phyloP scores from a whole-genome alignment of 2,113 vertebrate species.

The Gavialis gangeticus region DNA sequence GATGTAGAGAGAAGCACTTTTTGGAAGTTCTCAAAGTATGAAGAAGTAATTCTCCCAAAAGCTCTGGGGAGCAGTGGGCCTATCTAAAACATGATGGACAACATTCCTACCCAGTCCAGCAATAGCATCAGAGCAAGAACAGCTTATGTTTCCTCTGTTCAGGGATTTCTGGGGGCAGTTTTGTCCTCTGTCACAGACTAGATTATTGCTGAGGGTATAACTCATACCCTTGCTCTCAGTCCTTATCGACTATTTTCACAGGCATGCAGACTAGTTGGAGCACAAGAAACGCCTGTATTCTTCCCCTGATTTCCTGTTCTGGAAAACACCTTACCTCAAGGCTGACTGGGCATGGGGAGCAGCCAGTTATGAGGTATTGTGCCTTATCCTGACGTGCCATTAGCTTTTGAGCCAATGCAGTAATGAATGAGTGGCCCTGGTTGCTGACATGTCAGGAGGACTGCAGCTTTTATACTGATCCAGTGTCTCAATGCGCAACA shows the following conservation, averaged over 20 bases:
- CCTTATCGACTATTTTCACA: fast-evolving
- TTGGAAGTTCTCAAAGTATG: fast-evolving
- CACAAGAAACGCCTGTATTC: background rate
- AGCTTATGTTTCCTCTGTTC: background rate
- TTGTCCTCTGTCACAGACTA: background rate
- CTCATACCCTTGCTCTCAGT: fast-evolving
- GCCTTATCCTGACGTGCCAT: fast-evolving
- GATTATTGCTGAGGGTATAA: background rate
- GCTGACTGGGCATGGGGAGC: fast-evolving
- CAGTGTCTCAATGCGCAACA: too few species aligned
- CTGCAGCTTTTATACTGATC: background rate
- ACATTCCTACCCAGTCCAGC: background rate
- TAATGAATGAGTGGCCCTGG: background rate
- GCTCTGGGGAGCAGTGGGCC: background rate
- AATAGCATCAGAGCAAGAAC: background rate
- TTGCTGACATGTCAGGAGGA: background rate
- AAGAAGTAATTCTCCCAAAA: background rate
- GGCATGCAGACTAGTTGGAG: background rate
- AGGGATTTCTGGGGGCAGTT: fast-evolving
- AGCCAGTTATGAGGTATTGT: background rate
- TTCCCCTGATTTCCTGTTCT: background rate
- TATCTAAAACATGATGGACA: fast-evolving
- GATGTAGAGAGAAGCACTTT: background rate
- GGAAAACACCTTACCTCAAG: background rate
- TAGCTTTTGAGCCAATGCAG: background rate